Base-by-base conservation (phyloP, 23 tunicate species). In the Ciona savignyi region DNA sequence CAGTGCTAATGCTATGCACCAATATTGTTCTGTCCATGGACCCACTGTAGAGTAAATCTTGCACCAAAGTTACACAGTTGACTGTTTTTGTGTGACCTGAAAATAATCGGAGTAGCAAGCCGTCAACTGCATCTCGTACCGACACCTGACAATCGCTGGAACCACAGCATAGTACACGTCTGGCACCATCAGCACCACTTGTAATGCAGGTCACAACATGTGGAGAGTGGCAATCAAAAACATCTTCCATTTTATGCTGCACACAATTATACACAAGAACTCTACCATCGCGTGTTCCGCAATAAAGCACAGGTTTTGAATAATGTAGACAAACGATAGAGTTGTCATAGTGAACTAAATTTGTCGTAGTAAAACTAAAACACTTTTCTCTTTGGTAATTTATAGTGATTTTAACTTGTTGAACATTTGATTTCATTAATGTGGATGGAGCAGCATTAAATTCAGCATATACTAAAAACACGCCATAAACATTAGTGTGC, bases 191-290 rank as follows among this genome's bases (percentile, higher is more conserved):
- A 15, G 74, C 71, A 25, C 90, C 90, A 31, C 77, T 78, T 1
- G 90, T 77, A 4, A 84, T 62, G 60, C 83, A 77, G 65, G 63
- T 33, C 2, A 84, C 71, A 25, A 79, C 78, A 66, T 78, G 82
- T 25, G 83, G 82, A 28, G 90, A 84, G 68, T 84, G 90, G 66
- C 90, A 84, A 25, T 84, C 90, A 33, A 84, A 51, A 0, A 56
- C 42, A 21, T 77, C 78, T n/a, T 29, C 66, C 66, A 33, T 20
- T 30, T 78, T 66, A 4, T 6, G 56, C 9, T 68, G 29, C 2
- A 32, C 31, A 15, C 30, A 35, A 62, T 66, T 63, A 33, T 33
- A 82, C 4, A 82, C 65, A 23, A 66, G 27, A 2, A 82, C 87
- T 9, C 70, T 82, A 20, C 87, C 87, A 68, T 82, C 87, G 21